Conservation (phyloP, 2,113 vertebrate species). For the Ceyx margarethae region DNA sequence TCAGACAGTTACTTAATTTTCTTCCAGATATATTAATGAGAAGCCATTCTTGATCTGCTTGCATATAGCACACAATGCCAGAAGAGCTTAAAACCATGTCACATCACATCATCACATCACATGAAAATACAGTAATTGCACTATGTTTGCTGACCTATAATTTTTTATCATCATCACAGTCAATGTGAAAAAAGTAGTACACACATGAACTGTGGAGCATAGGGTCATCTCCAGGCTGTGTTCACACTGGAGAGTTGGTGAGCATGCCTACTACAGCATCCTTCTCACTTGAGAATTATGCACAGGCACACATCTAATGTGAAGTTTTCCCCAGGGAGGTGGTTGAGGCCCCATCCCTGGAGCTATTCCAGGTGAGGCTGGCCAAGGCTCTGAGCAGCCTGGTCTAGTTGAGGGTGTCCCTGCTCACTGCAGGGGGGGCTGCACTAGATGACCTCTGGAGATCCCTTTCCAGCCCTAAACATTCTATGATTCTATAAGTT, state of each 20-base stretch:
- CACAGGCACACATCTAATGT: not conserved
- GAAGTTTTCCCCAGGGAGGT: not conserved
- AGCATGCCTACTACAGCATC: accelerated
- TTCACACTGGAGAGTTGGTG: not conserved
- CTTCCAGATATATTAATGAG: not conserved
- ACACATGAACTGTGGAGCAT: accelerated
- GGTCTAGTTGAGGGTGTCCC: no score
- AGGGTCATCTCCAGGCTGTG: not conserved
- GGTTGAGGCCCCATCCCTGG: no score
- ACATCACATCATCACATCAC: accelerated
- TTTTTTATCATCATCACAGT: accelerated
- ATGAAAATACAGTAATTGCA: not conserved
- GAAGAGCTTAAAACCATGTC: not conserved
- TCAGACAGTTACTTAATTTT: not conserved
- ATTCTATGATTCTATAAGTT: no score
- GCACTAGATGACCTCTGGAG: no score
- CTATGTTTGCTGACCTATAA: not conserved
- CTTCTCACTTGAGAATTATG: not conserved
- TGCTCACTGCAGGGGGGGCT: no score
- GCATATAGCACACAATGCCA: accelerated
- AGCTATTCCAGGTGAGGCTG: no score
- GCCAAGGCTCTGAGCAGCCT: no score
- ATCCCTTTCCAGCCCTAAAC: no score
- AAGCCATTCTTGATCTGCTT: not conserved
- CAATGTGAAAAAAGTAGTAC: not conserved